Evolutionary conservation across 2,888 invertebrate species (phyloP).

Genomic region (Apamea monoglypha): DNA sequence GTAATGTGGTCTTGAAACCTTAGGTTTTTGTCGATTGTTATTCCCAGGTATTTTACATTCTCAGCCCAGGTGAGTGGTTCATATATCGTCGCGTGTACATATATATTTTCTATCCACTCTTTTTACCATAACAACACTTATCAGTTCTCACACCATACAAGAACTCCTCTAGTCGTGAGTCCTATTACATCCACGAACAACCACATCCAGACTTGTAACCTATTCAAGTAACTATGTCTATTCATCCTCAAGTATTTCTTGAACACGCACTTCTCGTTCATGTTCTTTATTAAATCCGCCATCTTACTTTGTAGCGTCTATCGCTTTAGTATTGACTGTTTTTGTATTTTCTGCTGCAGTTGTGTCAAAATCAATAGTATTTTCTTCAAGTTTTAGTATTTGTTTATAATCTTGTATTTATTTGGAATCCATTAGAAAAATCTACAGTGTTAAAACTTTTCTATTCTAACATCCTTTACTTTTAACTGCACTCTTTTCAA

Average conservation of each 20-base stretch:
- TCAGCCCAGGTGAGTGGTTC: no score
- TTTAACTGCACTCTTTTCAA: neutral
- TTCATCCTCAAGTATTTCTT: conserved; percentile 17
- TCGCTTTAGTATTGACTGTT: neutral
- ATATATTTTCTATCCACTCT: neutral
- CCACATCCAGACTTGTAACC: conserved; percentile 1
- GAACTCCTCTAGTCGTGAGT: conserved; percentile 26
- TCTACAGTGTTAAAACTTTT: neutral
- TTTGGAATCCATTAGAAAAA: neutral
- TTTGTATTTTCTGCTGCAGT: neutral
- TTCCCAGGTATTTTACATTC: no score
- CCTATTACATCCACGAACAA: conserved; percentile 36
- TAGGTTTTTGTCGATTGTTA: no score
- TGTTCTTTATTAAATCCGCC: neutral
- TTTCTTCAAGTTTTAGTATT: neutral
- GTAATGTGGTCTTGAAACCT: no score
- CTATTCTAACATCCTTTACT: neutral
- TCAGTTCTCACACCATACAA: conserved; percentile 7
- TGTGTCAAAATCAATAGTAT: neutral
- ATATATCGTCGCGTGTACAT: neutral
- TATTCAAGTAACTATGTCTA: conserved; percentile 27
- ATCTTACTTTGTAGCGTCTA: neutral
- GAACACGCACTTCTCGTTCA: conserved; percentile 25
- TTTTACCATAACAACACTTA: conserved; percentile 6
- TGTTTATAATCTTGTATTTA: neutral